phyloP scores from a whole-genome alignment of 2,888 invertebrate genomes.

The Sinodicranocentrus sp. region DNA sequence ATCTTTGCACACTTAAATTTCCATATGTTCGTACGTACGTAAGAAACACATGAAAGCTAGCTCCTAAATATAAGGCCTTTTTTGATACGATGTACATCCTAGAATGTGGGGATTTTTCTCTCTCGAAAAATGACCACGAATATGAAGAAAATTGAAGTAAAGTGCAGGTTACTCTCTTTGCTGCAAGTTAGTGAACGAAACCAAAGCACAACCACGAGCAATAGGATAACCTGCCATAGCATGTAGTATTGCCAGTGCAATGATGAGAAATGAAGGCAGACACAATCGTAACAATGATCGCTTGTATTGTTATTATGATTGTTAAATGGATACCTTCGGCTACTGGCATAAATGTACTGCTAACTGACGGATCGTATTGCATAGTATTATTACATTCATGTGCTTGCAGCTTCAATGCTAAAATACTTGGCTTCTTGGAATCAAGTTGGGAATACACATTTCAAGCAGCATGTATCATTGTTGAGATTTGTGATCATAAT shows the following conservation, averaged over 20 bases:
- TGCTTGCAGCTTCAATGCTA: background rate
- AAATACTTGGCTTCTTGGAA: background rate
- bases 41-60: too few species aligned
- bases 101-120: too few species aligned
- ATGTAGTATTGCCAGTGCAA: background rate
- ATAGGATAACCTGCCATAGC: background rate
- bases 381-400: background rate
- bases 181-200: too few species aligned
- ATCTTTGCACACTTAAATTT: too few species aligned
- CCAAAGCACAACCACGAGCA: background rate
- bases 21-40: background rate
- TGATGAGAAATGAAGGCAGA: too few species aligned
- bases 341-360: background rate
- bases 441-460: background rate
- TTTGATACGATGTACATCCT: too few species aligned
- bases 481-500: background rate
- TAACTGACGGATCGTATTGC: background rate
- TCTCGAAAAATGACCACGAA: too few species aligned
- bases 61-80: too few species aligned
- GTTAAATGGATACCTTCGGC: slow-evolving; percentile 6
- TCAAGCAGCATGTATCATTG: background rate
- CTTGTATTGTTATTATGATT: background rate
- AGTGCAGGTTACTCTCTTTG: background rate
- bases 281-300: background rate
- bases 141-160: too few species aligned